Base-by-base conservation (phyloP, 2,113 vertebrate species). In the Oncorhynchus clarkii region DNA sequence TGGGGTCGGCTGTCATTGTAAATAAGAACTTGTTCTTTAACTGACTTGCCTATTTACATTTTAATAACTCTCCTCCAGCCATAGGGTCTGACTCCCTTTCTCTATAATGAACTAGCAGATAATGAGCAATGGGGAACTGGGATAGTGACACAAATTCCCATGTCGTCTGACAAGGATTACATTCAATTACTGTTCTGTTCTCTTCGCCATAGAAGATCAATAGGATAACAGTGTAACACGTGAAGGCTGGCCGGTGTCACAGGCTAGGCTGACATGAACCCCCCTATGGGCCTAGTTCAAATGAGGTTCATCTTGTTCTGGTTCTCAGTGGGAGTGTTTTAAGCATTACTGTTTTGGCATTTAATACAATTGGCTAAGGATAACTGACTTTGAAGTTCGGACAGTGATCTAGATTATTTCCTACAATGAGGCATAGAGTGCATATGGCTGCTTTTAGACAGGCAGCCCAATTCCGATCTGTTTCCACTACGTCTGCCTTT, bases 91-190 rank as follows among this genome's bases (percentile, higher is more conserved):
- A 69, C 82, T 74, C 71, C 82, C 85, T 73, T 83, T 75, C 76
- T 75, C 86, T 80, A 80, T 90, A 90, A 91, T 88, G 87, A 89
- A 86, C 80, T 87, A 70, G 71, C 77, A 85, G 79, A 87, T 86
- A 88, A 90, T 86, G 87, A 80, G 78, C 88, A 70, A 71, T 78
- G 72, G 84, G 79, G 83, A 70, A 82, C 82, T 59, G 26, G 72
- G 80, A 86, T 75, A 85, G 87, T 80, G 88, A 84, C 89, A 86
- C 88, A 89, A 88, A 90, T 85, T 79, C 82, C 87, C 76, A 80
- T 75, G 85, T 89, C 86, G 87, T 89, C 85, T 87, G 88, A 90
- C 89, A 85, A 76, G 89, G 88, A 92, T 92, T 92, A 89, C 83
- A 72, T 73, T 77, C 88, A 90, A 91, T 92, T 92, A 91, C 87